These are phyloP conservation scores for Cyprinodon brontotheroides DNA, from an alignment of 2,113 vertebrate genomes.

Conservation along the genomic window DNA sequence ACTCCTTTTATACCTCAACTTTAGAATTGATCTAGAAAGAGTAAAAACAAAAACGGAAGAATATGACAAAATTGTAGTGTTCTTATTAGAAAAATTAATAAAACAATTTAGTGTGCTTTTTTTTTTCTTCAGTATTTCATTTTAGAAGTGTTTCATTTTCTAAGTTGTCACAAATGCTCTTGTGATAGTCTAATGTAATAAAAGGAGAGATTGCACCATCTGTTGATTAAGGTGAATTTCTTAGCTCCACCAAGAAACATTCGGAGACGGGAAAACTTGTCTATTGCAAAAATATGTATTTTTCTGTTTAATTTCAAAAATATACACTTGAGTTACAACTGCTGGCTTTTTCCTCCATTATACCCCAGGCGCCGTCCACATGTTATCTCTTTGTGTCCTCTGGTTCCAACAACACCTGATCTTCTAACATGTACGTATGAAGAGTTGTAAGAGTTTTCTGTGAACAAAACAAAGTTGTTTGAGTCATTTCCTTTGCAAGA, in stretches of 20 bases:
- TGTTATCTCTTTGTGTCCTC: conserved; percentile 13
- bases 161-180: conserved; percentile 79
- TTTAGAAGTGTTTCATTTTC: conserved; percentile 77
- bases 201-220: conserved; percentile 76
- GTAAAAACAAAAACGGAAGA: conserved; percentile 77
- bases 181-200: conserved; percentile 81
- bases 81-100: conserved; percentile 86
- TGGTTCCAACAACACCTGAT: neutral
- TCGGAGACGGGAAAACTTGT: neutral
- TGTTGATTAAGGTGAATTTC: conserved; percentile 60
- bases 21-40: conserved; percentile 87
- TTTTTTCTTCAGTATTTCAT: conserved; percentile 66
- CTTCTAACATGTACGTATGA: conserved; percentile 31
- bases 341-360: conserved; percentile 1
- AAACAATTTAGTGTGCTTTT: conserved; percentile 84
- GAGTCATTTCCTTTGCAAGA: neutral
- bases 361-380: conserved; percentile 18
- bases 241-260: conserved; percentile 5
- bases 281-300: neutral
- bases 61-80: conserved; percentile 86
- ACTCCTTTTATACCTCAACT: conserved; percentile 89
- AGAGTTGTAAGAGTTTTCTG: conserved; percentile 32
- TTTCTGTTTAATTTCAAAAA: conserved; percentile 13
- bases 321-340: neutral
- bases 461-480: neutral